Evolutionary conservation across 2,797 vertebrate genomes (phyloP).

Genomic region (Nasua narica): DNA sequence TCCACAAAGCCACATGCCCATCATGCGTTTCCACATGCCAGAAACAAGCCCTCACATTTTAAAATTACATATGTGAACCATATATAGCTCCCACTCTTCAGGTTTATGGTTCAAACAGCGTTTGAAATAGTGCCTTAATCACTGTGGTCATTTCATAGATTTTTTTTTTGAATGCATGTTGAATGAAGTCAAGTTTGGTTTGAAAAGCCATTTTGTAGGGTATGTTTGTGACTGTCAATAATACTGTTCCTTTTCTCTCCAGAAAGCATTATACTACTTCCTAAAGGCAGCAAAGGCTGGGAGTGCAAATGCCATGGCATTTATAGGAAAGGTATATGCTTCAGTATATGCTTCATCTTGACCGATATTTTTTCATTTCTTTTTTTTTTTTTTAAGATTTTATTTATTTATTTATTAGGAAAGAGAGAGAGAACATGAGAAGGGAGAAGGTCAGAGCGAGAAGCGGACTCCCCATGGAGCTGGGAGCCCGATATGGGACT

Average conservation of each 20-base stretch:
- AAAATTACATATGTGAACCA: neutral
- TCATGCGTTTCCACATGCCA: conserved; percentile 36
- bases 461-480: too few relatives aligned
- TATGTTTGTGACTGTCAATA: conserved; percentile 45
- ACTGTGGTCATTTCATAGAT: neutral
- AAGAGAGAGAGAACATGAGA: too few relatives aligned
- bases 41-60: conserved; percentile 22
- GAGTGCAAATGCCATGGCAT: conserved; percentile 78
- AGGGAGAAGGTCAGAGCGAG: too few relatives aligned
- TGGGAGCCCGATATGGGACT: too few relatives aligned
- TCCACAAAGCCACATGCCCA: neutral
- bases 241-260: conserved; percentile 66
- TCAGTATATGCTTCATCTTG: conserved; percentile 64
- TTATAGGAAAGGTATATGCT: conserved; percentile 79
- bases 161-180: conserved; percentile 12
- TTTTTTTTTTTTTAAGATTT: too few relatives aligned
- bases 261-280: conserved; percentile 82
- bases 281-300: conserved; percentile 78
- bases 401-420: too few relatives aligned
- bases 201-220: neutral
- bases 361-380: conserved; percentile 29
- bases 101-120: conserved; percentile 36
- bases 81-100: neutral
- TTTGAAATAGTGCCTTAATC: conserved; percentile 16
- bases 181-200: conserved; percentile 47